Base-by-base conservation (phyloP, 2,888 invertebrate species). In the Cerastoderma edule region DNA sequence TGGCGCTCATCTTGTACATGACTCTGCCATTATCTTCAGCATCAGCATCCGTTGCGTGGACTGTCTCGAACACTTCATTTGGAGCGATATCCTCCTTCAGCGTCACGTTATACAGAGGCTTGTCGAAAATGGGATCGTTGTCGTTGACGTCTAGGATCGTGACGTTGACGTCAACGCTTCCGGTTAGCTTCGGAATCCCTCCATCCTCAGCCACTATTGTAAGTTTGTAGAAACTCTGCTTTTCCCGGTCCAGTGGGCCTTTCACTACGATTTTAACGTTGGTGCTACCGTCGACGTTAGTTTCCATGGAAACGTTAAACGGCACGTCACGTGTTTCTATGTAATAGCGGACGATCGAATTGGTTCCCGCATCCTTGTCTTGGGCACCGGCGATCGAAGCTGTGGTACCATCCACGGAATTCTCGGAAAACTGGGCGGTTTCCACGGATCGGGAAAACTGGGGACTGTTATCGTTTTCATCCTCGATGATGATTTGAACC, bases 11-110 rank as follows among this genome's bases (percentile, higher is more conserved):
- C 85, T 92, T 91, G 85, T 93, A 94, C 33, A 89, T 85, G n/a
- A 94, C 90, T 67, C 93, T 92, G 2, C 93, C 95, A 90, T 98
- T 98, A 3, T 94, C 95, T 1, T 97, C 97, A 81, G 95, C 95
- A 90, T 98, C 98, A 32, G 95, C 94, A 91, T 99, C 98, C 8
- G 94, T 95, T 0, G 98, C 98, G 22, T 95, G 94, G 0, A 98
- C 96, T n/a, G 84, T 86, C 48, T 84, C 72, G 50, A 88, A 74
- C 6, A 81, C 74, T 8, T 81, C 78, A 54, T 82, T 75, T 0
- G 78, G 32, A 13, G 67, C 54, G 2, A 76, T 77, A 44, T 79
- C 86, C 74, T 88, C 88, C 19, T 79, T 79, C 16, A 87, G 72
- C 5, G 82, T 84, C 19, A 87, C 79, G 66, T 83, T 84, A 76